A percentile compares a stretch with the other conserved stretches of the same genome.
Conservation (phyloP, 1,140 invertebrate species). For the Magallana gigas region DNA sequence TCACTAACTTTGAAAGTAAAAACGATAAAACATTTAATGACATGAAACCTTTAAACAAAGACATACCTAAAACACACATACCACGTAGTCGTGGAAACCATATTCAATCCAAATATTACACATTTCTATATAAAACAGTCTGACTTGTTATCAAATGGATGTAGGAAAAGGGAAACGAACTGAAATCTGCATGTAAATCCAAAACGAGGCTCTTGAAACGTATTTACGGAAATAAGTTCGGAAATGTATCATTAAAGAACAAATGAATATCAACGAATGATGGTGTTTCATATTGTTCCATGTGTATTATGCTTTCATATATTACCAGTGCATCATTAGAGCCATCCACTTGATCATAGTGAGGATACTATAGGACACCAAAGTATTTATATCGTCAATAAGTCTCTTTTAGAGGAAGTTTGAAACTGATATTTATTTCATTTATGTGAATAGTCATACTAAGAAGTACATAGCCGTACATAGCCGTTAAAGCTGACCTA, state of each 20-base stretch:
- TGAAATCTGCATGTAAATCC: background rate
- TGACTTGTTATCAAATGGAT: background rate
- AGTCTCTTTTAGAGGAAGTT: too few relatives aligned
- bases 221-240: background rate
- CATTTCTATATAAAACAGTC: background rate
- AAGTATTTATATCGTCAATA: too few relatives aligned
- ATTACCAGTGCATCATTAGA: too few relatives aligned
- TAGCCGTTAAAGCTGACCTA: too few relatives aligned
- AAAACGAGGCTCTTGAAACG: background rate
- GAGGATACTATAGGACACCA: too few relatives aligned
- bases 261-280: background rate
- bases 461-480: too few relatives aligned
- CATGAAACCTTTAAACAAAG: background rate
- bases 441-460: too few relatives aligned
- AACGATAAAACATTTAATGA: background rate
- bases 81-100: background rate
- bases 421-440: too few relatives aligned
- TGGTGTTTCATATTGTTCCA: too few relatives aligned
- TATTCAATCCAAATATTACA: background rate
- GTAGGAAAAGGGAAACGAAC: background rate
- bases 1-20: background rate
- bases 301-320: too few relatives aligned
- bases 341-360: too few relatives aligned
- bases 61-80: background rate
- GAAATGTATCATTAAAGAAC: background rate